Percentiles rank a stretch among this genome's conserved stretches.
Evolutionary conservation across 2,888 invertebrate species (phyloP).

Genomic region (Idaea dimidiata): DNA sequence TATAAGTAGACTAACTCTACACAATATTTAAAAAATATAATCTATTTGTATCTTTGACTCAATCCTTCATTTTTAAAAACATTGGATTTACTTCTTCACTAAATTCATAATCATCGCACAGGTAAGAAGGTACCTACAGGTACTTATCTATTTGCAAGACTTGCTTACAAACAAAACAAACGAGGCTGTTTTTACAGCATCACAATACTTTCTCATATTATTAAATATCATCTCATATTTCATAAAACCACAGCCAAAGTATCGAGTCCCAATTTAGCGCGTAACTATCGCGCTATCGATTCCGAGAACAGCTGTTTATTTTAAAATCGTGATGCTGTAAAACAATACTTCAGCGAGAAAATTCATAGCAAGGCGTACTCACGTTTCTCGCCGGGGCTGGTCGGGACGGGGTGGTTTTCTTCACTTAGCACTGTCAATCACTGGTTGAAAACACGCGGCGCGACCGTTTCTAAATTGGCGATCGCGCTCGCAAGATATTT

Average conservation of each 20-base stretch:
- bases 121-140: neutral
- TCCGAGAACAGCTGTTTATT: conserved; percentile 76
- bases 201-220: neutral
- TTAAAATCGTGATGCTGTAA: conserved; percentile 67
- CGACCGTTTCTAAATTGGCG: conserved; percentile 78
- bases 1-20: no score
- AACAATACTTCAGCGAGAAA: conserved; percentile 38
- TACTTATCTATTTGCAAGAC: neutral
- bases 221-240: conserved; percentile 50
- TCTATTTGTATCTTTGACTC: neutral
- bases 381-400: conserved; percentile 53
- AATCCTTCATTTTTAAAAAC: neutral
- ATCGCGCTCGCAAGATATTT: conserved; percentile 76
- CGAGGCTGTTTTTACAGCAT: neutral
- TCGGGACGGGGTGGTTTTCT: conserved; percentile 59
- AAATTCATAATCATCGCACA: neutral
- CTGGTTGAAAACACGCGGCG: conserved; percentile 78
- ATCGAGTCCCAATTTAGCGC: conserved; percentile 68
- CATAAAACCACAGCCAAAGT: conserved; percentile 43
- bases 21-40: no score
- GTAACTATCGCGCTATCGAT: conserved; percentile 58
- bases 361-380: conserved; percentile 50
- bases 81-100: neutral
- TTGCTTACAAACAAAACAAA: conserved; percentile 1
- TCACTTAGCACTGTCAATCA: conserved; percentile 80